These are phyloP conservation scores for Sinodicranocentrus sp. DNA, from an alignment of 2,888 invertebrate species.

Conservation along the genomic window DNA sequence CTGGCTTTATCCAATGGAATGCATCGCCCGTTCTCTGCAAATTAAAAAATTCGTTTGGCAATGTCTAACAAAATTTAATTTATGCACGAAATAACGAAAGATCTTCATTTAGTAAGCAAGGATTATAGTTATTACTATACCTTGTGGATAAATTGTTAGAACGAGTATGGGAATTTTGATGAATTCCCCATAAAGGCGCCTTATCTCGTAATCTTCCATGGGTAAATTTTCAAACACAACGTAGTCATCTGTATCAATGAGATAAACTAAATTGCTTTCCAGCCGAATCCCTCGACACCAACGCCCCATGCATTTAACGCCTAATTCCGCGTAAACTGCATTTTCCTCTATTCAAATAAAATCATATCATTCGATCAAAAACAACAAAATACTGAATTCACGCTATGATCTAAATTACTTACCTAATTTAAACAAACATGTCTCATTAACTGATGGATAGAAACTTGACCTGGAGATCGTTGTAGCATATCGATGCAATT, in stretches of 20 bases:
- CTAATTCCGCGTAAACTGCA: neutral
- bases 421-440: conserved; percentile 24
- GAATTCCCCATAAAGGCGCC: conserved; percentile 37
- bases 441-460: conserved; percentile 13
- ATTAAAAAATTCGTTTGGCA: neutral
- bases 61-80: no score
- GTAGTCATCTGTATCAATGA: conserved; percentile 31
- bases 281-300: conserved; percentile 37
- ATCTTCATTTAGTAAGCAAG: no score
- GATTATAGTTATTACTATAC: conserved; percentile 15
- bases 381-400: neutral
- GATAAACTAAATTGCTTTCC: conserved; percentile 2
- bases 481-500: neutral
- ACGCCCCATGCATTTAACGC: conserved; percentile 2
- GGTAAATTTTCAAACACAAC: neutral
- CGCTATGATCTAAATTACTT: neutral
- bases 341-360: no score
- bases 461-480: neutral
- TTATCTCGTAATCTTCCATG: neutral
- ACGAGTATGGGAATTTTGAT: conserved; percentile 21
- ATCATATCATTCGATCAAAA: neutral
- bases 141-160: neutral
- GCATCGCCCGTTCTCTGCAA: conserved; percentile 13
- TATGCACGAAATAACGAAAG: neutral
- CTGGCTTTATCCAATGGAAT: neutral